These are phyloP conservation scores for Alaudala cheleensis DNA, from an alignment of 2,113 vertebrate species.

Conservation along the genomic window DNA sequence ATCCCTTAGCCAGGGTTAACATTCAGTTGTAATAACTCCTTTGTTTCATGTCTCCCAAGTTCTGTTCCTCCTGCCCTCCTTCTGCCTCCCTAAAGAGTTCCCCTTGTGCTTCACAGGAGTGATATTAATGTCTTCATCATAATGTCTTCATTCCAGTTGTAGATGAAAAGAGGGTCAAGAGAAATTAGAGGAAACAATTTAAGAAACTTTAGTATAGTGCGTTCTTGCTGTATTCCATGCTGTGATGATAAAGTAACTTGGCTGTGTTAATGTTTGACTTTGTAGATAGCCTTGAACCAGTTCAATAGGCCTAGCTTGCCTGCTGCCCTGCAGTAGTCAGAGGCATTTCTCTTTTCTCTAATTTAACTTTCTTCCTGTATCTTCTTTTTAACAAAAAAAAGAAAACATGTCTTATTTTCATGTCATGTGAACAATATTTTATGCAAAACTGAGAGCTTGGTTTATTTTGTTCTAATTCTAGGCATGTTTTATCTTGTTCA, in stretches of 20 bases:
- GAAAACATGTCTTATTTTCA: background rate
- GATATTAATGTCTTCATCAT: background rate
- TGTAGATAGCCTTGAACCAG: constrained; percentile 27
- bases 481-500: background rate
- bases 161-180: background rate
- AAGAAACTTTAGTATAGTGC: background rate
- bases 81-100: background rate
- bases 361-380: background rate
- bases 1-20: background rate
- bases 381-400: background rate
- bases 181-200: background rate
- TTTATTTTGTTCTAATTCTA: background rate
- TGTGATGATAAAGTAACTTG: background rate
- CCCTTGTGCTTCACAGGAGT: background rate
- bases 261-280: background rate
- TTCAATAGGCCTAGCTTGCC: background rate
- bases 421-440: background rate
- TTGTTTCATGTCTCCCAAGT: background rate
- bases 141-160: background rate
- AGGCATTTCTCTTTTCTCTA: background rate
- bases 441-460: background rate
- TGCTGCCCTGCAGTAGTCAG: background rate
- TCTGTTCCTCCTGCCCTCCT: background rate
- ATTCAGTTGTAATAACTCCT: background rate
- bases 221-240: background rate